These are phyloP conservation scores for Ciconia boyciana DNA, from an alignment of 2,113 vertebrate species.

Conservation along the genomic window DNA sequence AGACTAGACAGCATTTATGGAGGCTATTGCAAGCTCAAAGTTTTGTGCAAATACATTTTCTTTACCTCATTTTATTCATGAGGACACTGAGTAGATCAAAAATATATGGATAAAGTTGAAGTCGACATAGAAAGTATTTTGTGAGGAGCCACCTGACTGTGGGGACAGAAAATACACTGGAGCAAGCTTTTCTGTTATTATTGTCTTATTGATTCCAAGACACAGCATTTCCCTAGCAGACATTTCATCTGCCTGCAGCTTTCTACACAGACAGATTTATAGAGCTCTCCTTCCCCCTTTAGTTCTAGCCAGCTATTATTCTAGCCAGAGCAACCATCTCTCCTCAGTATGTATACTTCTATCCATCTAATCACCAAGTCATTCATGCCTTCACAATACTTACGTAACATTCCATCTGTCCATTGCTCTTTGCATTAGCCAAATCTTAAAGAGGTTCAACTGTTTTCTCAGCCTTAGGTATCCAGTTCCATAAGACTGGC, in stretches of 20 bases:
- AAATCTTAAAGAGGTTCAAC: background rate
- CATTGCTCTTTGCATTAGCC: background rate
- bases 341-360: background rate
- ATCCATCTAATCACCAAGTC: background rate
- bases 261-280: background rate
- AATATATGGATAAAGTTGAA: background rate
- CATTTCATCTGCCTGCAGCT: background rate
- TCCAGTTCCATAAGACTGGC: background rate
- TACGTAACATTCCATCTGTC: background rate
- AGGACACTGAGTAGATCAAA: background rate
- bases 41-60: background rate
- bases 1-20: background rate
- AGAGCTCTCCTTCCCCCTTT: background rate
- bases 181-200: background rate
- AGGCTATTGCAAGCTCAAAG: background rate
- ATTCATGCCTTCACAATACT: background rate
- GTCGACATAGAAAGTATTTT: background rate
- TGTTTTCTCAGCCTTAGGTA: background rate
- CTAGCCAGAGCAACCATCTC: background rate
- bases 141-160: background rate
- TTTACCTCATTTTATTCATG: background rate
- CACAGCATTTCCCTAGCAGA: background rate
- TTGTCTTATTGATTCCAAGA: background rate
- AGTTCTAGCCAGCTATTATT: background rate
- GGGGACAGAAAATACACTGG: background rate